These are phyloP conservation scores for Alloscopus bannaensis DNA, from an alignment of 2,888 invertebrate species.

Conservation along the genomic window DNA sequence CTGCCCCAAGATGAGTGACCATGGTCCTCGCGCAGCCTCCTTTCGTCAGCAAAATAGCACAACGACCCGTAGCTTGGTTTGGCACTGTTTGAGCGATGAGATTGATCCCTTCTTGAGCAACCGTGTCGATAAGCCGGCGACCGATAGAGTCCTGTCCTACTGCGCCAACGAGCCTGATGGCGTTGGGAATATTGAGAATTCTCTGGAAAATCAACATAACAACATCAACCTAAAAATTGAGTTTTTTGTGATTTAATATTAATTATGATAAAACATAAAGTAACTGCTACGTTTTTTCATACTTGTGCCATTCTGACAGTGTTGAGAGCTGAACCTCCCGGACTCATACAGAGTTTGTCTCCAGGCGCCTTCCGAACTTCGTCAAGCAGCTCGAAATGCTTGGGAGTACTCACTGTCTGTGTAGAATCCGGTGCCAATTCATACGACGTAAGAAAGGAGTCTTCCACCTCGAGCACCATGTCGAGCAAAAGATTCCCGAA, in stretches of 20 bases:
- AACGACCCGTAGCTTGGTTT: conserved; percentile 24
- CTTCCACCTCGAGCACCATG: conserved; percentile 31
- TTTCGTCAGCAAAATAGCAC: conserved; percentile 32
- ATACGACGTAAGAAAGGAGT: neutral
- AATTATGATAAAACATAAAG: neutral
- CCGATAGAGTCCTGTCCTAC: conserved; percentile 41
- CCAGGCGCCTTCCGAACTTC: neutral
- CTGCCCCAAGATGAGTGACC: conserved; percentile 49
- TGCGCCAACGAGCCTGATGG: conserved; percentile 24
- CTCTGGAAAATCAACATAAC: conserved; percentile 12
- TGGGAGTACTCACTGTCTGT: conserved; percentile 11
- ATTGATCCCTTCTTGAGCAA: conserved; percentile 39
- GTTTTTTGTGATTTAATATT: too few species aligned
- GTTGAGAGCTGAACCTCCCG: conserved; percentile 53
- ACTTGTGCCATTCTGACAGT: conserved; percentile 50
- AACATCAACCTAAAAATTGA: too few species aligned
- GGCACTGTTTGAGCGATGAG: neutral
- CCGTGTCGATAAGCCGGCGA: conserved; percentile 8
- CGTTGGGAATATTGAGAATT: conserved; percentile 13
- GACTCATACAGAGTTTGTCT: conserved; percentile 3
- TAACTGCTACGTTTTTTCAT: too few species aligned
- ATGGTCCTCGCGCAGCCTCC: conserved; percentile 38
- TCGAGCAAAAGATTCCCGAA: conserved; percentile 52
- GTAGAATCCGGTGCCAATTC: conserved; percentile 37
- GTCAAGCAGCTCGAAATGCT: conserved; percentile 19